Conservation (phyloP, 2,113 vertebrate genomes). For the Sciurus niger region DNA sequence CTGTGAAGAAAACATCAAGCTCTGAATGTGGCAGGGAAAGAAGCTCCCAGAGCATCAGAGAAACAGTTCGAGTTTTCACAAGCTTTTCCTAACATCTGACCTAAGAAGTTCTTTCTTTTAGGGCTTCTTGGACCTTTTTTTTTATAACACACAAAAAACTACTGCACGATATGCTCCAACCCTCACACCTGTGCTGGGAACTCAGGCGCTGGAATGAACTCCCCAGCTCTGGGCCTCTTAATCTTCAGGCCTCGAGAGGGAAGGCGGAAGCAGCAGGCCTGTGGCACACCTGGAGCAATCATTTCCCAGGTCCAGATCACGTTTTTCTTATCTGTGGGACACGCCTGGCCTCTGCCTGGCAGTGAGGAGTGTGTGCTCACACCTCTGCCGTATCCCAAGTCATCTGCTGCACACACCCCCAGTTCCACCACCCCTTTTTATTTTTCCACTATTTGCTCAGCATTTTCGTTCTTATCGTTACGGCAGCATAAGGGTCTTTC, state of each 20-base stretch:
- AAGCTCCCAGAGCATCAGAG: not conserved
- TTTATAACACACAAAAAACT: conserved; percentile 13
- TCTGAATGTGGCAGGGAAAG: not conserved
- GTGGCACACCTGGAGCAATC: not conserved
- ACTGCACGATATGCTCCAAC: not conserved
- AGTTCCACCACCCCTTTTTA: not conserved
- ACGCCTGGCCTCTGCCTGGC: not conserved
- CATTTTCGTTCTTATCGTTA: not conserved
- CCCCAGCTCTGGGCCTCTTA: not conserved
- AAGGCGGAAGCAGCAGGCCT: not conserved
- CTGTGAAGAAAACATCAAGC: not conserved
- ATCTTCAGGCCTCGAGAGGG: not conserved
- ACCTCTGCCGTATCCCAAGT: not conserved
- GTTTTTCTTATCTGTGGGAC: not conserved
- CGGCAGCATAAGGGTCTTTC: not conserved
- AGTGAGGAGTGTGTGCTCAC: not conserved
- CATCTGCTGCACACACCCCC: no score
- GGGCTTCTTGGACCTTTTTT: not conserved
- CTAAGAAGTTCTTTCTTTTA: conserved; percentile 39
- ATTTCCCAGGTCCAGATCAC: not conserved
- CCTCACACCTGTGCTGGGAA: not conserved
- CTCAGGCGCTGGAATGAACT: not conserved
- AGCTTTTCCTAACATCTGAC: not conserved
- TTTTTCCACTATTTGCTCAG: not conserved
- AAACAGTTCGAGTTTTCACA: not conserved